phyloP scores from a whole-genome alignment of 2,797 vertebrate species.

The Acanthurus lineatus region DNA sequence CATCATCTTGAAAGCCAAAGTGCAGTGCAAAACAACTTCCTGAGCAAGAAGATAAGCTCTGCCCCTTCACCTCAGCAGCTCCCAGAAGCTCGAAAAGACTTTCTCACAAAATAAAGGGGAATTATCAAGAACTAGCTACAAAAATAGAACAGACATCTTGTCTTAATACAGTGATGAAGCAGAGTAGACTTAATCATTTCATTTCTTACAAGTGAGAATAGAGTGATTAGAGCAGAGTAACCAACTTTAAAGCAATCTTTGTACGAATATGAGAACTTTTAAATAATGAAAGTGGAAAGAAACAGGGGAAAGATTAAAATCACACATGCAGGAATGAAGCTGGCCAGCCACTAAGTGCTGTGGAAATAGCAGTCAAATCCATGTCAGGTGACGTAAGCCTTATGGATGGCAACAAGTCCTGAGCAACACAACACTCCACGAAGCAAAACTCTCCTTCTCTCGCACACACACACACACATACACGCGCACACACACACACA shows the following conservation, averaged over 20 bases:
- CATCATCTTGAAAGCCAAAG: conserved; percentile 23
- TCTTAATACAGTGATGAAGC: not conserved
- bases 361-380: conserved; percentile 69
- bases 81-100: conserved; percentile 1
- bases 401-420: conserved; percentile 61
- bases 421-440: conserved; percentile 60
- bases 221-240: conserved; percentile 8
- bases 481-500: not conserved
- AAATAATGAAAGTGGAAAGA: conserved; percentile 20
- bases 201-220: not conserved
- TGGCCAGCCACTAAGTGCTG: conserved; percentile 40
- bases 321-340: conserved; percentile 52
- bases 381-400: conserved; percentile 77
- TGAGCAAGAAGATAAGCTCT: conserved; percentile 49
- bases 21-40: conserved; percentile 40
- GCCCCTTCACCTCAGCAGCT: conserved; percentile 32
- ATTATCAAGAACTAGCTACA: not conserved
- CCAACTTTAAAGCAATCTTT: conserved; percentile 17
- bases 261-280: conserved; percentile 33
- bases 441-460: conserved; percentile 21
- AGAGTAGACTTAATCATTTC: not conserved
- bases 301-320: conserved; percentile 55
- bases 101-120: not conserved
- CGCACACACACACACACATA: not conserved
- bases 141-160: not conserved